These are phyloP conservation scores for Mythimna pallens DNA, from an alignment of 2,888 invertebrate species.

Conservation along the genomic window DNA sequence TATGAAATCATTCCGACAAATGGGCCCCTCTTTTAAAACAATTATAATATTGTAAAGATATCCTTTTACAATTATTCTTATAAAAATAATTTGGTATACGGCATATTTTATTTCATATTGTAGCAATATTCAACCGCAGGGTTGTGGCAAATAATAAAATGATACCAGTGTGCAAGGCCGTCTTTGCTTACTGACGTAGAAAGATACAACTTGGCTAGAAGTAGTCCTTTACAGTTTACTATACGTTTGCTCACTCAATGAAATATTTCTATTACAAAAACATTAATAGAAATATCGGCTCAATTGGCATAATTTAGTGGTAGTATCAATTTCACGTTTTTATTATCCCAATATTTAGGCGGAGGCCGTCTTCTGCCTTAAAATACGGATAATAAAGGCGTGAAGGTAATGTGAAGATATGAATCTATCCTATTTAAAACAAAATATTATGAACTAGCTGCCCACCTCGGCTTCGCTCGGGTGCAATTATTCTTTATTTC, in stretches of 20 bases:
- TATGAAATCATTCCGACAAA: not conserved
- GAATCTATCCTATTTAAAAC: no score
- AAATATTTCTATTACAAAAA: not conserved
- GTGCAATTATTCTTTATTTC: no score
- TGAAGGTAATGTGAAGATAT: no score
- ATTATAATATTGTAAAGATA: not conserved
- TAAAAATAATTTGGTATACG: not conserved
- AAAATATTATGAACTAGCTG: not conserved
- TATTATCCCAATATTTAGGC: not conserved
- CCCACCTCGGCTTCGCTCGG: no score
- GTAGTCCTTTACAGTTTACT: slow-evolving; percentile 58
- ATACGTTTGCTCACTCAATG: slow-evolving; percentile 13
- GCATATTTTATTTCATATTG: slow-evolving; percentile 63
- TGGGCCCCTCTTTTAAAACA: not conserved
- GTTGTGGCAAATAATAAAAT: slow-evolving; percentile 84
- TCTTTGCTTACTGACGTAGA: slow-evolving; percentile 86
- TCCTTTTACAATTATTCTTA: not conserved
- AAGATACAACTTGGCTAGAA: slow-evolving; percentile 76
- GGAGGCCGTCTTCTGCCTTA: not conserved
- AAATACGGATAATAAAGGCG: no score
- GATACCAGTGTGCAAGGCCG: slow-evolving; percentile 85
- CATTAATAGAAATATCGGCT: not conserved
- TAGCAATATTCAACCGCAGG: slow-evolving; percentile 78
- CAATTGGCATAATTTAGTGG: not conserved
- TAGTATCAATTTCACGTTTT: not conserved